A percentile compares a stretch with the other conserved stretches of the same genome.
Evolutionary conservation across 64 coral and sea anemone genomes (phyloP).

Genomic region (Stichodactyla helianthus): DNA sequence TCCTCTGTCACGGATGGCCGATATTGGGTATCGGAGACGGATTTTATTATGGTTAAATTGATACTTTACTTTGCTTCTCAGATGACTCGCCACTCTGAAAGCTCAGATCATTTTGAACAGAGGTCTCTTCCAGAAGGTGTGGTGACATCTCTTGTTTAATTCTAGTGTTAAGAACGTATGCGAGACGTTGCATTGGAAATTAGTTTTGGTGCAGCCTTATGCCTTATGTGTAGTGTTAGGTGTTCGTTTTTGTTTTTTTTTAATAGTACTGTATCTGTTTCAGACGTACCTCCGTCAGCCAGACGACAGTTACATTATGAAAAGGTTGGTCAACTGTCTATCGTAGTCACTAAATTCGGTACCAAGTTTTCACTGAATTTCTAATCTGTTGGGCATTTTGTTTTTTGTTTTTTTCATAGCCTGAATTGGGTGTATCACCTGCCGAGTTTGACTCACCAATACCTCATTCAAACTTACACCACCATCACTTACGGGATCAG

Average conservation of each 20-base stretch:
- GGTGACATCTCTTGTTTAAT: not conserved
- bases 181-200: too few species aligned
- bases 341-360: too few species aligned
- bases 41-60: not conserved
- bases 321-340: not conserved
- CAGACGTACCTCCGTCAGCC: not conserved
- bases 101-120: conserved; percentile 1
- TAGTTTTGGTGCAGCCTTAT: too few species aligned
- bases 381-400: not conserved
- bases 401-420: conserved; percentile 13
- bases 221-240: too few species aligned
- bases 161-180: too few species aligned
- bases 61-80: not conserved
- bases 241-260: not conserved
- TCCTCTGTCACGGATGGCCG: too few species aligned
- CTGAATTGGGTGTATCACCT: conserved; percentile 51
- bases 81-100: conserved; percentile 26
- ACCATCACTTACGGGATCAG: not conserved
- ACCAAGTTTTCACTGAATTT: not conserved
- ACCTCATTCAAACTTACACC: not conserved
- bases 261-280: not conserved
- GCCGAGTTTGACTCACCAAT: conserved; percentile 24
- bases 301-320: conserved; percentile 2
- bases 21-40: too few species aligned
- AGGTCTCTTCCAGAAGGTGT: not conserved